Evolutionary conservation across 2,797 vertebrate genomes (phyloP), one percentile per base, ranked within the genome.

Genomic region (Tympanoctomys barrerae): DNA sequence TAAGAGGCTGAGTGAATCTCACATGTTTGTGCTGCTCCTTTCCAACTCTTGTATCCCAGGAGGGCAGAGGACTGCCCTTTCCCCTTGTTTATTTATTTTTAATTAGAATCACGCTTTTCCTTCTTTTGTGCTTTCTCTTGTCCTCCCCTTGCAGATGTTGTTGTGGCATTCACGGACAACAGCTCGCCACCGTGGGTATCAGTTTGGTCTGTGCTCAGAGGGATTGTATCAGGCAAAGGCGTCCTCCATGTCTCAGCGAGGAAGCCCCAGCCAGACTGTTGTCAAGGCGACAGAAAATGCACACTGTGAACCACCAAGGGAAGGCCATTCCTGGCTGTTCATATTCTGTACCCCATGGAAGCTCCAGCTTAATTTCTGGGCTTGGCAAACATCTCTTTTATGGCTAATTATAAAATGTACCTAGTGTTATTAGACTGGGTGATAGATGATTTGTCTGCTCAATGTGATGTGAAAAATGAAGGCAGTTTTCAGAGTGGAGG

Each of bases 221-320:
- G 79, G 85, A 78, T 77, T 88, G 90, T 24, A 21, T 91, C 95
- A 94, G 91, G 91, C 87, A 75, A 94, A 75, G 52, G 18, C 11
- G 0, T 24, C 91, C 94, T 91, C 78, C 0, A 92, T 92, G 96
- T 94, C 78, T 39, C 31, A 85, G 85, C 6, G 4, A 83, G 95
- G 97, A 95, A 97, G 91, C 94, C 28, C 33, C 83, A 98, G 97
- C 90, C 31, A 68, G 92, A 42, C 96, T 16, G 98, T 98, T 98
- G 98, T 96, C 98, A 98, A 97, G 98, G 97, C 94, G 98, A 98
- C 98, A 0, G 87, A 0, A 46, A 98, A 91, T 82, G 90, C 96
- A 97, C 26, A 73, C 83, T 16, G 96, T 82, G 96, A 21, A 1
- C 87, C 82, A 97, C 87, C 77, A 0, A 0, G 92, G 91, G 95